Percentiles rank a stretch among this genome's conserved stretches.
These are phyloP conservation scores for Pelodytes ibericus DNA, from an alignment of 2,797 vertebrate genomes.

Conservation along the genomic window DNA sequence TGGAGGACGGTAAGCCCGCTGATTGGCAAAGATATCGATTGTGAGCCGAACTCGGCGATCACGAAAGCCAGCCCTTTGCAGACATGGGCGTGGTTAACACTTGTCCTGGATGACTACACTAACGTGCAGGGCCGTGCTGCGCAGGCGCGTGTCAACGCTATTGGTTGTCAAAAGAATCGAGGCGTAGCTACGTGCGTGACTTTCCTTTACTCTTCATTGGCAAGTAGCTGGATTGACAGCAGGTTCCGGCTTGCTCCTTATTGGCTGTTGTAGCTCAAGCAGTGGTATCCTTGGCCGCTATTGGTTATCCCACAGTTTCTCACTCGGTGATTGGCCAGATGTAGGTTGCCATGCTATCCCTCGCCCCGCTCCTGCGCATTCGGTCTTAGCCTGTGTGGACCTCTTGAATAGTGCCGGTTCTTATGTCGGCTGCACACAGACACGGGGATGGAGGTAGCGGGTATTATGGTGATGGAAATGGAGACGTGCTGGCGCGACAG, in stretches of 20 bases:
- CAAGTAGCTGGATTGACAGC: neutral
- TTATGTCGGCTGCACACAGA: constrained; percentile 39
- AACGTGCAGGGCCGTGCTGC: neutral
- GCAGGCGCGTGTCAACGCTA: neutral
- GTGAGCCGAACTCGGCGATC: neutral
- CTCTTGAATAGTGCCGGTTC: neutral
- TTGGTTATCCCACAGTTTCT: neutral
- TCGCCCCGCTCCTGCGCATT: neutral
- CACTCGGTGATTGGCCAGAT: constrained; percentile 8
- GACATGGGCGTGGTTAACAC: constrained; percentile 3
- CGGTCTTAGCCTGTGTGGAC: neutral
- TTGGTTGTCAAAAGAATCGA: neutral
- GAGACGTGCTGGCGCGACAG: constrained; percentile 13
- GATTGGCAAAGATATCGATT: neutral
- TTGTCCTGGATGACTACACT: neutral
- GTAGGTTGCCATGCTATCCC: neutral
- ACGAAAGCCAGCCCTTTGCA: neutral
- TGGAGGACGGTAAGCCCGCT: neutral
- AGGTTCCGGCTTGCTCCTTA: neutral
- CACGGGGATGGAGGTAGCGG: constrained; percentile 24
- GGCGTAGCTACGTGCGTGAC: neutral
- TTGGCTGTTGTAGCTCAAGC: constrained; percentile 9
- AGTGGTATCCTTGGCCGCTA: neutral
- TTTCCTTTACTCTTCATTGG: neutral
- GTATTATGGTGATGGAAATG: constrained; percentile 14